Conservation (phyloP, 2,888 invertebrate species). For the Argyresthia albistria region DNA sequence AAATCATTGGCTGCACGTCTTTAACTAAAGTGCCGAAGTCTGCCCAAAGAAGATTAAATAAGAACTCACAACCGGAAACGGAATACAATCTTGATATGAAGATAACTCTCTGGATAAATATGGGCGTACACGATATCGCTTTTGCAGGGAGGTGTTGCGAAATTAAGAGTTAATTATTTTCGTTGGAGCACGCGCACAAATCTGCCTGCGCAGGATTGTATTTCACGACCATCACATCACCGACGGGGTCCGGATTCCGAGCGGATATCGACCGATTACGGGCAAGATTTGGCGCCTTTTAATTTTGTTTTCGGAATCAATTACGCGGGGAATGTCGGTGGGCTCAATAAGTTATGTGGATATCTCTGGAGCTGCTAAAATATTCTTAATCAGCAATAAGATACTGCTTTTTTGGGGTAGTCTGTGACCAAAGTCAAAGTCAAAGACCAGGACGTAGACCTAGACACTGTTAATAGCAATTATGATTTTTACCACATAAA, state of each 20-base stretch:
- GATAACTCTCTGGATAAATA: slow-evolving; percentile 33
- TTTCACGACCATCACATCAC: slow-evolving; percentile 37
- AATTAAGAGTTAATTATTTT: slow-evolving; percentile 42
- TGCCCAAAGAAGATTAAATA: too few species aligned
- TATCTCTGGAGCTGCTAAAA: too few species aligned
- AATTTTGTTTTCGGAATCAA: slow-evolving; percentile 5
- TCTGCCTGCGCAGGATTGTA: slow-evolving; percentile 25
- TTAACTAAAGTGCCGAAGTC: too few species aligned
- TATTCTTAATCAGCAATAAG: too few species aligned
- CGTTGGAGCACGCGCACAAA: slow-evolving; percentile 32
- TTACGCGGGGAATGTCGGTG: neutral
- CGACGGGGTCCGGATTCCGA: slow-evolving; percentile 19
- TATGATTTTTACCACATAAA: too few species aligned
- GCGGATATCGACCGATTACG: slow-evolving; percentile 11
- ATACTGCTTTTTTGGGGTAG: neutral
- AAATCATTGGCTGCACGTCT: too few species aligned
- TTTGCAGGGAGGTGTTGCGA: slow-evolving; percentile 33
- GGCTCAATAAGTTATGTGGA: too few species aligned
- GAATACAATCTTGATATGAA: slow-evolving; percentile 15
- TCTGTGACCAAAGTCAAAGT: too few species aligned
- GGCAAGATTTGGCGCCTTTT: slow-evolving; percentile 4
- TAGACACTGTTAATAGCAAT: too few species aligned
- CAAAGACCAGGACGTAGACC: too few species aligned
- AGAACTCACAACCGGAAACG: too few species aligned
- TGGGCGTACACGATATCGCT: slow-evolving; percentile 33